phyloP scores from a whole-genome alignment of 1,140 invertebrate genomes.

The Thaumatotibia leucotreta region DNA sequence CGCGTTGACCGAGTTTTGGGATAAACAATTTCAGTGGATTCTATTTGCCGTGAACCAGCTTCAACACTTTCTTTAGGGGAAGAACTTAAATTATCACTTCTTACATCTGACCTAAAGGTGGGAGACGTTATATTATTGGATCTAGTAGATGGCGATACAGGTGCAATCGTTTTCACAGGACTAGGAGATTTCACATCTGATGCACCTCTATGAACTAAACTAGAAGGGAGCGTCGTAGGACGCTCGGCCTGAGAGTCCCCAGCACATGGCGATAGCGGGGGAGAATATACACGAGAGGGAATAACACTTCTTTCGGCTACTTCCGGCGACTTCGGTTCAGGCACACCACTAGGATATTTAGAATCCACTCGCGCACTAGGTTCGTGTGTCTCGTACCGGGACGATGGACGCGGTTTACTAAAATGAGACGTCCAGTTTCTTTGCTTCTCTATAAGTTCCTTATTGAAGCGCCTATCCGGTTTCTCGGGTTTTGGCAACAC shows the following conservation, averaged over 20 bases:
- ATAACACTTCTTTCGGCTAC: conserved; percentile 52
- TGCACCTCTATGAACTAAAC: conserved; percentile 54
- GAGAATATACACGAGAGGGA: conserved; percentile 66
- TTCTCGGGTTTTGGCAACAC: conserved; percentile 83
- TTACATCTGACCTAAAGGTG: conserved; percentile 25
- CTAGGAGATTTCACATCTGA: conserved; percentile 61
- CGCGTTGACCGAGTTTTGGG: conserved; percentile 32
- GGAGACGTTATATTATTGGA: conserved; percentile 49
- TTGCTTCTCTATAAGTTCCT: conserved; percentile 92
- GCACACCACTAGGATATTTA: conserved; percentile 43
- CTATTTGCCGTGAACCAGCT: conserved; percentile 21
- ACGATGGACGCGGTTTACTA: conserved; percentile 82
- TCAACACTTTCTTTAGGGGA: conserved; percentile 31
- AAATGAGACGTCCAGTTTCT: conserved; percentile 95
- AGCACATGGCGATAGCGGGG: conserved; percentile 60
- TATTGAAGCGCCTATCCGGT: conserved; percentile 88
- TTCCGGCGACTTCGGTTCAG: conserved; percentile 61
- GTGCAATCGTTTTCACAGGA: conserved; percentile 57
- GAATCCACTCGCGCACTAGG: conserved; percentile 40
- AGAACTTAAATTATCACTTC: conserved; percentile 43
- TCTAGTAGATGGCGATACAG: conserved; percentile 54
- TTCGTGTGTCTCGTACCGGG: conserved; percentile 78
- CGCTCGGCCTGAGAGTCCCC: conserved; percentile 57
- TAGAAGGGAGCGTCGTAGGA: conserved; percentile 56
- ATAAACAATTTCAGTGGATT: conserved; percentile 33